Percentiles rank a stretch among this genome's conserved stretches.
phyloP scores from a whole-genome alignment of 2,888 invertebrate species.

The Diploptera punctata region DNA sequence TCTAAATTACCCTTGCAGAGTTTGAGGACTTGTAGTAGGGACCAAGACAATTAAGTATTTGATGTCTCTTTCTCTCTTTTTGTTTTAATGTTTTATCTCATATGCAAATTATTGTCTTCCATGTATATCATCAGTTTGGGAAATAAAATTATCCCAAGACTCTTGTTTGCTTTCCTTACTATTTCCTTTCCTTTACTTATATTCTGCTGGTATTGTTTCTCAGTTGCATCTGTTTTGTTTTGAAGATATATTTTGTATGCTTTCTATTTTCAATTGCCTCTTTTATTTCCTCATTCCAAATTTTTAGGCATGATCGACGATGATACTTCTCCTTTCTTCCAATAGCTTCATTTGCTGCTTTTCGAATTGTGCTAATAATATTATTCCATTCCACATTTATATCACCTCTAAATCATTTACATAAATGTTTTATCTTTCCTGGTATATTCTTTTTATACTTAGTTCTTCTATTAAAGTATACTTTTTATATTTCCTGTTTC shows the following conservation, averaged over 20 bases:
- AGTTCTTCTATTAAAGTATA: not conserved
- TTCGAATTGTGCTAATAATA: too few relatives aligned
- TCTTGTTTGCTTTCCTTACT: too few relatives aligned
- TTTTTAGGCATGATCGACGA: not conserved
- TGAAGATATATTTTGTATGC: too few relatives aligned
- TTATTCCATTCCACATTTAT: not conserved
- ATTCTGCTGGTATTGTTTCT: not conserved
- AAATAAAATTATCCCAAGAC: too few relatives aligned
- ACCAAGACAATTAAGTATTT: too few relatives aligned
- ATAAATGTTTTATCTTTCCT: too few relatives aligned
- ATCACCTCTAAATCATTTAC: too few relatives aligned
- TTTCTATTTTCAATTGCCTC: not conserved
- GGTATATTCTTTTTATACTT: not conserved
- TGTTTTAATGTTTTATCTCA: not conserved
- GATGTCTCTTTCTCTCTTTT: not conserved
- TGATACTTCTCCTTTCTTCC: not conserved
- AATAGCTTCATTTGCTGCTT: too few relatives aligned
- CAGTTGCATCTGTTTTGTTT: not conserved
- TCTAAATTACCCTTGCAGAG: too few relatives aligned
- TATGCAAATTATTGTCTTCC: not conserved
- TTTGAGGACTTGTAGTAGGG: too few relatives aligned
- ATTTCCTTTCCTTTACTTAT: not conserved
- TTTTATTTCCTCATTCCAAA: not conserved
- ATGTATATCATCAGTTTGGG: not conserved
- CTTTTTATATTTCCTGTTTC: not conserved